A percentile compares a stretch with the other conserved stretches of the same genome.
phyloP scores from a whole-genome alignment of 2,797 vertebrate species.

The Bovichtus variegatus region DNA sequence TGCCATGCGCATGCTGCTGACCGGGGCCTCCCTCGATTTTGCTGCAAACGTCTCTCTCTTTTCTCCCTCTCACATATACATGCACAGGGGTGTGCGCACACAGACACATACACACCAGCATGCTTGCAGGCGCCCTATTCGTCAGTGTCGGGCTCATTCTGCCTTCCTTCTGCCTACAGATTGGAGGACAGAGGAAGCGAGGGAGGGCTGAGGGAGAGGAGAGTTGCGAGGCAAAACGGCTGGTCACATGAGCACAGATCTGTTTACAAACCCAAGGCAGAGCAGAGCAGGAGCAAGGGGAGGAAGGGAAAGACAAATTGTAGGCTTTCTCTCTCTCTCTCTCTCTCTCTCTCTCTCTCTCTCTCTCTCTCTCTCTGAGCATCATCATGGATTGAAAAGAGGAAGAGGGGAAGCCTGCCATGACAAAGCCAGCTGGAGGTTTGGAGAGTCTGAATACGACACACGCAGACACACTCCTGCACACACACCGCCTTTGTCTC shows the following conservation, averaged over 20 bases:
- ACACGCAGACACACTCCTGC: conserved; percentile 60
- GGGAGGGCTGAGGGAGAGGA: conserved; percentile 79
- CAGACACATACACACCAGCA: conserved; percentile 61
- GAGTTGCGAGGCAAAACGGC: conserved; percentile 90
- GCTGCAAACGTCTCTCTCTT: conserved; percentile 73
- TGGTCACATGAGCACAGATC: conserved; percentile 89
- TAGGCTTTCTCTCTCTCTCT: too few species aligned
- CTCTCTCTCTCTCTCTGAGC: conserved; percentile 57
- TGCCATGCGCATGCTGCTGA: conserved; percentile 66
- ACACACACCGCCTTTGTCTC: conserved; percentile 76
- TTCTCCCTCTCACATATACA: conserved; percentile 66
- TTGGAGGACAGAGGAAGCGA: conserved; percentile 74
- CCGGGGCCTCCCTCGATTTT: conserved; percentile 76
- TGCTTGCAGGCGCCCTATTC: conserved; percentile 75
- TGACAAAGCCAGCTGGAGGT: conserved; percentile 81
- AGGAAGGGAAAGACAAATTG: conserved; percentile 62
- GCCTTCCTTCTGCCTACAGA: conserved; percentile 79
- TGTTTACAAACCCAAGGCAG: conserved; percentile 89
- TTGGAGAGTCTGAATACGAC: conserved; percentile 65
- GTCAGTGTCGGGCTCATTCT: conserved; percentile 76
- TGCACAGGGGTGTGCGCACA: conserved; percentile 58
- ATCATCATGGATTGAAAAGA: conserved; percentile 71
- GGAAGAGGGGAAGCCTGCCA: conserved; percentile 74
- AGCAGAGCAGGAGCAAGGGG: conserved; percentile 53
- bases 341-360: too few species aligned